Conservation (phyloP, 2,797 vertebrate species). For the Microctenopoma steveboyesi region DNA sequence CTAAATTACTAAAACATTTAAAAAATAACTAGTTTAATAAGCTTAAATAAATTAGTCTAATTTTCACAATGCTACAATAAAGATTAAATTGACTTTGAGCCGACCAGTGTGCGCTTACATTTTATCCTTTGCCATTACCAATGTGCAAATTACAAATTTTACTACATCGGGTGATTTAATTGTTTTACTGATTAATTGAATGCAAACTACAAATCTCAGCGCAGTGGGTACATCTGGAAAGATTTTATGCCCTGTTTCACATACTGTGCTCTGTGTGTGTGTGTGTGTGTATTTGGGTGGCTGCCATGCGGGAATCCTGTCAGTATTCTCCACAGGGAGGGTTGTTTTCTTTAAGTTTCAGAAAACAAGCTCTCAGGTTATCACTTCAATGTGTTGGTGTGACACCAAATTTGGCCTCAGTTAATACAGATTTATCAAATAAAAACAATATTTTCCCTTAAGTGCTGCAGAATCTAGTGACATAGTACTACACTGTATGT, state of each 20-base stretch:
- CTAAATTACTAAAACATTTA: no score
- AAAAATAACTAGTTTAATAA: background rate
- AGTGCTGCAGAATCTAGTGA: background rate
- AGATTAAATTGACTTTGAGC: background rate
- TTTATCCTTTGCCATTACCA: background rate
- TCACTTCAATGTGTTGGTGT: conserved; percentile 77
- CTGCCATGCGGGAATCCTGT: conserved; percentile 79
- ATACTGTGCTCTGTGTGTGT: conserved; percentile 44
- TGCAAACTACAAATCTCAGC: conserved; percentile 24
- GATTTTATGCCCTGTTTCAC: conserved; percentile 61
- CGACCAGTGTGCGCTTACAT: background rate
- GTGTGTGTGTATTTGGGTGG: conserved; percentile 47
- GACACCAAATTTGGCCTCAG: conserved; percentile 1
- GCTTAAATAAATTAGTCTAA: background rate
- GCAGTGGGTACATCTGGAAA: conserved; percentile 81
- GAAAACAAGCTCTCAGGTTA: conserved; percentile 73
- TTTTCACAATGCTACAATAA: background rate
- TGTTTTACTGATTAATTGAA: background rate
- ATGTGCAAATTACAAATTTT: background rate
- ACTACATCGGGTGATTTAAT: background rate
- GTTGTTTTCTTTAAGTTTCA: conserved; percentile 73
- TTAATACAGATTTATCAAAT: background rate
- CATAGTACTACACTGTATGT: background rate
- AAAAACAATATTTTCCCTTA: conserved; percentile 3
- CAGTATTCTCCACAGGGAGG: conserved; percentile 69